Base-by-base conservation (phyloP, 2,888 invertebrate genomes). In the Hofmannophila pseudospretella region DNA sequence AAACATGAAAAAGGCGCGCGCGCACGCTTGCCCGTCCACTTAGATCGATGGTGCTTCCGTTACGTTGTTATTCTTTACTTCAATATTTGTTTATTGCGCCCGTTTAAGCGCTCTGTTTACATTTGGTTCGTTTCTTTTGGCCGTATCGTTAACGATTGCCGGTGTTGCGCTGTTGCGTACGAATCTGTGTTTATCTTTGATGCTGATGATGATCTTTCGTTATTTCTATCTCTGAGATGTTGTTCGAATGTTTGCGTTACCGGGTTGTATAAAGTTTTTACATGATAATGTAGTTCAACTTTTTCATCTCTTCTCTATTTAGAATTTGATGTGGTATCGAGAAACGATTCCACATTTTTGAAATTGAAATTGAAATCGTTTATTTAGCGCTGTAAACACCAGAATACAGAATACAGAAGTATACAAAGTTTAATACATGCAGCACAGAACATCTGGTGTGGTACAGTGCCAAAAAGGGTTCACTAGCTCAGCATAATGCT, bases 11-110 rank as follows among this genome's bases (percentile, higher is more conserved):
- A 38, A 54, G 47, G 67, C 72, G 74, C 76, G 61, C 70, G 74
- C 78, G 73, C 72, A 68, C 66, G 64, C 64, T 65, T 64, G 55
- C 68, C 51, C 64, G 55, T 58, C 74, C 74, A 78, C 78, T 78
- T 78, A 75, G 72, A 78, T 74, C 69, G 65, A 56, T 64, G 60
- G 59, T 68, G 74, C 80, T 80, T 80, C 80, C 81, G 82, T 72
- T 79, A 71, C 74, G 61, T 61, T 73, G 48, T 51, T 53, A 55
- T 67, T 70, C 68, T 72, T 75, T 68, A 64, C 70, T 65, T 61
- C 63, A 66, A 58, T 67, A 64, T 69, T 70, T 69, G 65, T 66
- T 71, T 71, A 66, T 68, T 70, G 60, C 54, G 54, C 50, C 48
- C 52, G 57, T 57, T 60, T 47, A 49, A 47, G 44, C 47, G 49